phyloP scores from a whole-genome alignment of 2,888 invertebrate genomes.

The Cantharis flavilabris region DNA sequence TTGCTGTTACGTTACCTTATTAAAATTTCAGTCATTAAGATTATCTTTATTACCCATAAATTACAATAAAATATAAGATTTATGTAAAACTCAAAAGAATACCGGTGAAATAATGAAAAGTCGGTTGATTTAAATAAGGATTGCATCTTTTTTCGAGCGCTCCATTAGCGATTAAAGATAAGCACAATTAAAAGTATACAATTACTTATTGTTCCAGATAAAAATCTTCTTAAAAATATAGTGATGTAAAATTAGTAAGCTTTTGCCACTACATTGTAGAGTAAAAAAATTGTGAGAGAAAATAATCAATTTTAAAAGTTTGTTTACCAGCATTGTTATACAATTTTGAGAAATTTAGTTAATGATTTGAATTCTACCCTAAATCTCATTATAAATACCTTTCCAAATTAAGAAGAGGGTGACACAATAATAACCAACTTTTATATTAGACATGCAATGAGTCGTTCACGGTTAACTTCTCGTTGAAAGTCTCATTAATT shows the following conservation, averaged over 20 bases:
- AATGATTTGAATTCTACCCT: neutral
- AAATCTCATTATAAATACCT: neutral
- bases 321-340: neutral
- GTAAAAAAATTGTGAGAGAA: neutral
- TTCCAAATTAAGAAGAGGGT: conserved; percentile 6
- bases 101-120: neutral
- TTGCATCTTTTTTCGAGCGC: neutral
- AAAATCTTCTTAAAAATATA: neutral
- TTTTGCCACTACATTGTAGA: neutral
- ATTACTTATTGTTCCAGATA: neutral
- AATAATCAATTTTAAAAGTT: neutral
- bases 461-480: conserved; percentile 20
- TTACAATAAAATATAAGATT: conserved; percentile 5
- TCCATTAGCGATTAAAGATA: neutral
- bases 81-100: neutral
- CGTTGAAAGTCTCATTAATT: conserved; percentile 19
- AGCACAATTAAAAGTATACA: neutral
- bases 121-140: neutral
- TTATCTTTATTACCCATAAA: conserved; percentile 23
- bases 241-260: neutral
- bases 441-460: conserved; percentile 20
- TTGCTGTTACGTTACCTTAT: neutral
- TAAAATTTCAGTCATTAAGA: conserved; percentile 7
- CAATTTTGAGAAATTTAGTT: neutral
- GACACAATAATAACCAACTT: conserved; percentile 10